A percentile compares a stretch with the other conserved stretches of the same genome.
These are phyloP conservation scores for Scomber scombrus DNA, from an alignment of 2,113 vertebrate species.

Conservation along the genomic window DNA sequence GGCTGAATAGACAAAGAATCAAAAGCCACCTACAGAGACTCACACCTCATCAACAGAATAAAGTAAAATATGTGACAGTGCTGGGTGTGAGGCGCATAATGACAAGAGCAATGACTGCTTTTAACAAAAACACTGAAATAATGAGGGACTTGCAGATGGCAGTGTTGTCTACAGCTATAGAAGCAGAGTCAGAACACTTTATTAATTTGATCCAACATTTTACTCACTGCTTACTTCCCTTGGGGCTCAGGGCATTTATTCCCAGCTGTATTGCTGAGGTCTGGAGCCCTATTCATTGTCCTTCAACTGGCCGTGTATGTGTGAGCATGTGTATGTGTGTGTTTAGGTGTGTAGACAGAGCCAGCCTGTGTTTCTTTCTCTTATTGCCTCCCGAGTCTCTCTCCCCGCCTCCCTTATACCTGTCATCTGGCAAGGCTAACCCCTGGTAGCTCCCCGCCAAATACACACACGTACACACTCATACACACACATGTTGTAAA, in stretches of 20 bases:
- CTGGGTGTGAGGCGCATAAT: too few species aligned
- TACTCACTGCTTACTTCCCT: conserved; percentile 68
- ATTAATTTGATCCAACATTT: conserved; percentile 6
- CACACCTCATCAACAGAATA: not conserved
- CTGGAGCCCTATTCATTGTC: conserved; percentile 68
- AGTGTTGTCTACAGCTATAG: not conserved
- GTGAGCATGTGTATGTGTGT: conserved; percentile 55
- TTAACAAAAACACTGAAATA: not conserved
- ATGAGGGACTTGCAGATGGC: not conserved
- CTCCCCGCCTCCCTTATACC: conserved; percentile 77
- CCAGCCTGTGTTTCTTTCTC: conserved; percentile 62
- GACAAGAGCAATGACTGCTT: not conserved
- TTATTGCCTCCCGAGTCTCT: conserved; percentile 55
- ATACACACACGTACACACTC: conserved; percentile 62
- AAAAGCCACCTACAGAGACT: not conserved
- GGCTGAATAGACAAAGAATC: not conserved
- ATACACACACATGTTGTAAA: conserved; percentile 62
- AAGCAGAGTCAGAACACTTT: not conserved
- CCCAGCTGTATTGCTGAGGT: conserved; percentile 80
- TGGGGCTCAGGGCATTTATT: conserved; percentile 57
- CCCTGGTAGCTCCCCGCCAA: conserved; percentile 82
- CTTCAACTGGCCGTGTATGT: conserved; percentile 71
- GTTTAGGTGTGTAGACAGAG: conserved; percentile 61
- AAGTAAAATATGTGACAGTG: not conserved
- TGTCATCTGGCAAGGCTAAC: conserved; percentile 84